phyloP scores from a whole-genome alignment of 2,888 invertebrate genomes.

The Nemoura dubitans region DNA sequence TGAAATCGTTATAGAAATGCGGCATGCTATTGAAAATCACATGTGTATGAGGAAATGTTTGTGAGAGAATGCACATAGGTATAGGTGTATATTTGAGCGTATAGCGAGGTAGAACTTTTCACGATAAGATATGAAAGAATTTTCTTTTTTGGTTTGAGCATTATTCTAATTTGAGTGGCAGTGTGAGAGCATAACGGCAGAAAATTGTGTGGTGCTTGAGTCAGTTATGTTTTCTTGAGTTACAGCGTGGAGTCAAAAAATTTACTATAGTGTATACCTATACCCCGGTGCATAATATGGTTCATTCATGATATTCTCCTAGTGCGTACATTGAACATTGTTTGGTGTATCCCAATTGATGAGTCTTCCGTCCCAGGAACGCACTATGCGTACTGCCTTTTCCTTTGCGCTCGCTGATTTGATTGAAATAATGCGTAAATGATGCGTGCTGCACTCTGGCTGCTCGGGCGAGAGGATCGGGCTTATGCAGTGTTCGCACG shows the following conservation, averaged over 20 bases:
- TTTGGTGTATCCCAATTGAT: neutral
- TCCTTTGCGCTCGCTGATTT: neutral
- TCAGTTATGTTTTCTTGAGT: neutral
- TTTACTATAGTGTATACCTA: too few relatives aligned
- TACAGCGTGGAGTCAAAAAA: neutral
- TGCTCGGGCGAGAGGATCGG: neutral
- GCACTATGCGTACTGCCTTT: conserved; percentile 3
- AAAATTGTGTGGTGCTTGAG: neutral
- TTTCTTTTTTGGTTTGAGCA: neutral
- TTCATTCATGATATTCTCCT: neutral
- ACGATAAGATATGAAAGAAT: neutral
- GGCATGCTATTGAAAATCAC: neutral
- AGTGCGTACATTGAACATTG: too few relatives aligned
- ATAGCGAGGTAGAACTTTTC: neutral
- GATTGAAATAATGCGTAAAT: conserved; percentile 5
- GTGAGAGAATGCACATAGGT: neutral
- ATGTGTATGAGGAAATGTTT: neutral
- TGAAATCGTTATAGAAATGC: conserved; percentile 7
- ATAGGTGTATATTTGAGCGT: too few relatives aligned
- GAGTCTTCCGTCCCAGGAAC: neutral
- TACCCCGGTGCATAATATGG: too few relatives aligned
- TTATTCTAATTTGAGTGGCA: neutral
- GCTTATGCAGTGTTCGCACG: neutral
- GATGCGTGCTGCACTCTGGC: neutral
- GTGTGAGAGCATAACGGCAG: neutral